phyloP scores from a whole-genome alignment of 1,140 invertebrate species.

The Drosophila serrata region DNA sequence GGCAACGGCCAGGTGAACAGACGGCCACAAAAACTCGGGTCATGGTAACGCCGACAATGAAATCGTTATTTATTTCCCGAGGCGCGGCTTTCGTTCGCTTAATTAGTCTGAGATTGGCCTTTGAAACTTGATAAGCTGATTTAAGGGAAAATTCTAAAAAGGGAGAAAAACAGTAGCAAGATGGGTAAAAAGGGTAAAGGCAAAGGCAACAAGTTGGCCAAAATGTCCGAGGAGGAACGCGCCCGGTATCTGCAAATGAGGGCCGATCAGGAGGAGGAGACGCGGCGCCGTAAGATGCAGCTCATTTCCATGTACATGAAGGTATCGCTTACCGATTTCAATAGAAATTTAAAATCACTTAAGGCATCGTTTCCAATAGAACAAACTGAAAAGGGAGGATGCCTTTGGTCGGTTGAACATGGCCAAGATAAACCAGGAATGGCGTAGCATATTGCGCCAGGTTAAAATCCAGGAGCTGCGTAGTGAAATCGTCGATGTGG shows the following conservation, averaged over 20 bases:
- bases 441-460: conserved; percentile 90
- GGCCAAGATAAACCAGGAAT: conserved; percentile 93
- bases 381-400: conserved; percentile 92
- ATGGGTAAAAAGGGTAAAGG: conserved; percentile 89
- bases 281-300: conserved; percentile 90
- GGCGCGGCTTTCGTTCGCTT: conserved; percentile 22
- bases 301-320: conserved; percentile 92
- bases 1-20: conserved; percentile 3
- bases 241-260: conserved; percentile 91
- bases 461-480: conserved; percentile 91
- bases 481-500: conserved; percentile 87
- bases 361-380: conserved; percentile 85
- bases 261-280: conserved; percentile 92
- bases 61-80: conserved; percentile 37
- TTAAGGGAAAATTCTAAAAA: conserved; percentile 12
- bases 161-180: conserved; percentile 34
- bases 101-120: conserved; percentile 58
- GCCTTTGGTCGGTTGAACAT: conserved; percentile 91
- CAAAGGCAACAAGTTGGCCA: conserved; percentile 90
- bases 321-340: conserved; percentile 85
- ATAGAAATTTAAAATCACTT: conserved; percentile 13
- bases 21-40: conserved; percentile 1
- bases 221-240: conserved; percentile 93
- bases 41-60: conserved; percentile 36
- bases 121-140: conserved; percentile 66